Evolutionary conservation across 2,113 vertebrate genomes (phyloP).

Genomic region (Phyllostomus hastatus): DNA sequence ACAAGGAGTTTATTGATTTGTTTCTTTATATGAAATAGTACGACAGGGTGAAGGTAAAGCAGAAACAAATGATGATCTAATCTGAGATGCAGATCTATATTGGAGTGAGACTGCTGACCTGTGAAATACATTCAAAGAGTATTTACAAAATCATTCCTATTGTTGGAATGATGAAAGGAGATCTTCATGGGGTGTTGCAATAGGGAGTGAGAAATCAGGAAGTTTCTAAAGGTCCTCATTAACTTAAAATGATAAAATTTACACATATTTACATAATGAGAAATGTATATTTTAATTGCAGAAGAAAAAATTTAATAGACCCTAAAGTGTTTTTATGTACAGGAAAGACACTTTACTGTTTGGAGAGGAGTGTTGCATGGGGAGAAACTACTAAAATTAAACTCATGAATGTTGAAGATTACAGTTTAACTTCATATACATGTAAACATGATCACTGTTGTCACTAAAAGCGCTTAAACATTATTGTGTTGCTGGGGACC

Average conservation of each 20-base stretch:
- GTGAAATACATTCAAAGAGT: constrained; percentile 47
- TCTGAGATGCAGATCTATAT: constrained; percentile 54
- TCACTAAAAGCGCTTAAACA: neutral
- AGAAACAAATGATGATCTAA: constrained; percentile 66
- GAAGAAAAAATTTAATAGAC: neutral
- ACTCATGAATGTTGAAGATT: neutral
- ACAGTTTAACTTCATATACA: neutral
- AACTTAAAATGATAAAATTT: neutral
- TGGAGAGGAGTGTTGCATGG: neutral
- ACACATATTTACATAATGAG: neutral
- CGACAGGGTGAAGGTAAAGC: constrained; percentile 23
- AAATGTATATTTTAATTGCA: neutral
- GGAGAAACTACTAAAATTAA: neutral
- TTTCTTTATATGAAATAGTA: constrained; percentile 53
- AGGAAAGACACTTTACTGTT: neutral
- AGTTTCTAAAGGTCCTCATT: neutral
- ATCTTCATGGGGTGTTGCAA: neutral
- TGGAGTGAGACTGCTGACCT: constrained; percentile 42
- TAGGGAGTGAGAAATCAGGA: neutral
- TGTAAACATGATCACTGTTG: neutral
- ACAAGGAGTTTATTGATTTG: constrained; percentile 58
- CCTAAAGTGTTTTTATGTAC: neutral
- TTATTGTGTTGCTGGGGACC: neutral
- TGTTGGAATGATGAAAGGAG: constrained; percentile 31
- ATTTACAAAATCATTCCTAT: constrained; percentile 15